phyloP scores from a whole-genome alignment of 2,888 invertebrate species.

The Paralinhomoeus sp. region DNA sequence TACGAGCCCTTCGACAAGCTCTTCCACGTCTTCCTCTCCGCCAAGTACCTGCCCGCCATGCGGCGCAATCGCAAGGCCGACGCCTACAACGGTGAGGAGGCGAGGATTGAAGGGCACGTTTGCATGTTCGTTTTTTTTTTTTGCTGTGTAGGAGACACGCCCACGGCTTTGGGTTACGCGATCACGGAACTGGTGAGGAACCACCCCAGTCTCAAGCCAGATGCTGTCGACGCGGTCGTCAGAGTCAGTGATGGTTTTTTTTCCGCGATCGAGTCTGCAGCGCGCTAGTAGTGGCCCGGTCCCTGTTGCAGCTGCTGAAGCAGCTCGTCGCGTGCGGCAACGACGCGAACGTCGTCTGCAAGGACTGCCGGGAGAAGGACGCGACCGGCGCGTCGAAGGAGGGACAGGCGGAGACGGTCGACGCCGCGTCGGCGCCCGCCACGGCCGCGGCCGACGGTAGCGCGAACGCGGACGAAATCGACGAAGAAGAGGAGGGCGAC shows the following conservation, averaged over 20 bases:
- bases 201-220: slow-evolving; percentile 52
- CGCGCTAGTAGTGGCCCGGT: no score
- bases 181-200: slow-evolving; percentile 74
- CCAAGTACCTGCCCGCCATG: slow-evolving; percentile 62
- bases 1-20: slow-evolving; percentile 57
- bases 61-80: slow-evolving; percentile 53
- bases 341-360: slow-evolving; percentile 7
- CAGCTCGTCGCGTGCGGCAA: slow-evolving; percentile 47
- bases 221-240: slow-evolving; percentile 55
- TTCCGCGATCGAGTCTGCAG: no score
- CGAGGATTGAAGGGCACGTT: no score
- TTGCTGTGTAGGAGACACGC: slow-evolving; percentile 39
- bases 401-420: background rate
- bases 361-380: slow-evolving; percentile 1
- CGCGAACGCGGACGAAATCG: no score
- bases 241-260: no score
- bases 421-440: background rate
- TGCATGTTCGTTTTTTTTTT: background rate
- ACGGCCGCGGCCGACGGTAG: slow-evolving; percentile 1
- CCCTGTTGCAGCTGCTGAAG: slow-evolving; percentile 37
- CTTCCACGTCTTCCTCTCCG: slow-evolving; percentile 52
- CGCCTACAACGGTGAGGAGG: no score
- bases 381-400: background rate
- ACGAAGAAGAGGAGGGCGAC: slow-evolving; percentile 1
- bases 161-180: slow-evolving; percentile 57